Conservation (phyloP, 2,797 vertebrate genomes). For the Nannoperca australis region DNA sequence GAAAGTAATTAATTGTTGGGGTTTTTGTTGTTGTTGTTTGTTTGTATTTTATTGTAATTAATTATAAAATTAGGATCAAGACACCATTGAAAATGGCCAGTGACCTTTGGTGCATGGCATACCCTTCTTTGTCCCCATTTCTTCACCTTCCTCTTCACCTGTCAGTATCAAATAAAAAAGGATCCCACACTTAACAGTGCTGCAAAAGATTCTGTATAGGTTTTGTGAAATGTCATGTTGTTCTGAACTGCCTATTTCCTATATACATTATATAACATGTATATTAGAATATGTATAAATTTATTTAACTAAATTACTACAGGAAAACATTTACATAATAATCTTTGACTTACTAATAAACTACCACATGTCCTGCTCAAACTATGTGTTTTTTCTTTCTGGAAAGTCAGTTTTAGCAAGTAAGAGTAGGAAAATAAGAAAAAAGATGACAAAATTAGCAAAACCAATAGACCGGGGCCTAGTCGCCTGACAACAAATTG, state of each 20-base stretch:
- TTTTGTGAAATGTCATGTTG: too few relatives aligned
- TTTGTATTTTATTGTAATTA: not conserved
- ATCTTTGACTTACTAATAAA: not conserved
- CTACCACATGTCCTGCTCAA: not conserved
- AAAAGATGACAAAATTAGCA: not conserved
- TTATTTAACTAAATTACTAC: not conserved
- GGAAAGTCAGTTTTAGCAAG: not conserved
- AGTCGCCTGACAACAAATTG: not conserved
- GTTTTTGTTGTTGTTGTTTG: not conserved
- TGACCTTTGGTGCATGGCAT: too few relatives aligned
- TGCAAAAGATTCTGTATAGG: too few relatives aligned
- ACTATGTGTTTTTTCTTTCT: not conserved
- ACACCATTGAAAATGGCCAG: not conserved
- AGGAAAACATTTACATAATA: not conserved
- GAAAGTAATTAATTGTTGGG: not conserved
- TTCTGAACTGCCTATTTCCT: too few relatives aligned
- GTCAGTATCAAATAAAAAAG: too few relatives aligned
- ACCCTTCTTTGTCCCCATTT: too few relatives aligned
- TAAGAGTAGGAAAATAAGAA: not conserved
- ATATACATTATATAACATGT: not conserved
- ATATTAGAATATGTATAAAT: constrained; percentile 1
- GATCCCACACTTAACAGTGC: too few relatives aligned
- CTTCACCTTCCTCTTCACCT: too few relatives aligned
- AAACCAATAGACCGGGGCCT: not conserved
- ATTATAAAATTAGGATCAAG: not conserved